Evolutionary conservation across 2,113 vertebrate species (phyloP).

Genomic region (Anseranas semipalmata): DNA sequence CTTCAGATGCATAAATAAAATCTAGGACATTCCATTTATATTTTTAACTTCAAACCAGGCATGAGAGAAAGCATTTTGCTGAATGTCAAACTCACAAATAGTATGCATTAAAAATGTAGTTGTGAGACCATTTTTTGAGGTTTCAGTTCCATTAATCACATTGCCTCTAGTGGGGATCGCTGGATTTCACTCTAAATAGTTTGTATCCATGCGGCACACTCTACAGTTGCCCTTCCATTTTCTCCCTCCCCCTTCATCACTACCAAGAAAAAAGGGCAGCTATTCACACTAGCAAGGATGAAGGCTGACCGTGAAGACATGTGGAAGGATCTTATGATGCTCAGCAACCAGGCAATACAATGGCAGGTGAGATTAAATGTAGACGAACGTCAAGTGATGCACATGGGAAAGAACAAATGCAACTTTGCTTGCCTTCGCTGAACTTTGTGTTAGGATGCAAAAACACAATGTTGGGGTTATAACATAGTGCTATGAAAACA

Average conservation of each 20-base stretch:
- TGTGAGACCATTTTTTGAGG: constrained; percentile 29
- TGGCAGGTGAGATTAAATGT: constrained; percentile 5
- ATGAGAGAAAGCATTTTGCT: constrained; percentile 30
- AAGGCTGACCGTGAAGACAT: neutral
- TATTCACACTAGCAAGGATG: neutral
- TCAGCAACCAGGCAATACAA: neutral
- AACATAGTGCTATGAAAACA: neutral
- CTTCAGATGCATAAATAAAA: constrained; percentile 59
- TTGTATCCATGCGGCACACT: neutral
- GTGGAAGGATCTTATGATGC: neutral
- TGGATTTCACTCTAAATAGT: constrained; percentile 12
- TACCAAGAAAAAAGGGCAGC: neutral
- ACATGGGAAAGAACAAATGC: neutral
- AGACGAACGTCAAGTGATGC: neutral
- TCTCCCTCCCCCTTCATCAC: neutral
- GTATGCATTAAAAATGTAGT: constrained; percentile 56
- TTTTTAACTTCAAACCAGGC: constrained; percentile 23
- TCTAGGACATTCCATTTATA: constrained; percentile 45
- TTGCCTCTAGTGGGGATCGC: neutral
- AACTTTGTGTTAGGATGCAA: neutral
- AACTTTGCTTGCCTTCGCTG: neutral
- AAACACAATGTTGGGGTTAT: neutral
- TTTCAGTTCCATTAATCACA: constrained; percentile 15
- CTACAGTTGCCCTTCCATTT: neutral
- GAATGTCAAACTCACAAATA: constrained; percentile 34